Evolutionary conservation across 2,888 invertebrate genomes (phyloP).

Genomic region (Rhyacophila evoluta): DNA sequence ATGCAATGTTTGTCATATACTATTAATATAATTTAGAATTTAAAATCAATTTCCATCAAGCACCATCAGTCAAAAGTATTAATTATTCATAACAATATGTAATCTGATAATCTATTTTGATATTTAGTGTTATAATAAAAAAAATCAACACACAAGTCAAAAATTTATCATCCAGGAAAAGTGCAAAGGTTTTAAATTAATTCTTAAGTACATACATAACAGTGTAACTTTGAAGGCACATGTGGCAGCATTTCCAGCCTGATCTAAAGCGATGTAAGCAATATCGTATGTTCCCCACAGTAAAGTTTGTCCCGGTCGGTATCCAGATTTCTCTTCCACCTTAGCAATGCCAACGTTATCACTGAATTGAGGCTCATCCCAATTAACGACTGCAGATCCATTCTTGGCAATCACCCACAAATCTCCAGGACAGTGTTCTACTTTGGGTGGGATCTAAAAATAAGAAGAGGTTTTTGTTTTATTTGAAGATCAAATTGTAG

Average conservation of each 20-base stretch:
- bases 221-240: constrained; percentile 94
- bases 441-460: constrained; percentile 79
- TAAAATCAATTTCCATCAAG: no score
- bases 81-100: no score
- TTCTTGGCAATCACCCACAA: constrained; percentile 94
- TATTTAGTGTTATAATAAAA: neutral
- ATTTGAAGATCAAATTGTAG: no score
- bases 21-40: no score
- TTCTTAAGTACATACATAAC: constrained; percentile 74
- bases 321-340: constrained; percentile 87
- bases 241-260: constrained; percentile 90
- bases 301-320: constrained; percentile 87
- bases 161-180: neutral
- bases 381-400: constrained; percentile 88
- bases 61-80: no score
- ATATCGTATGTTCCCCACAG: constrained; percentile 94
- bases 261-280: constrained; percentile 93
- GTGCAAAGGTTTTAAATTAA: neutral
- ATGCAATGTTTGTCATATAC: no score
- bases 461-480: neutral
- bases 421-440: constrained; percentile 93
- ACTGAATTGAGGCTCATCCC: constrained; percentile 93
- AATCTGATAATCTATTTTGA: no score
- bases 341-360: constrained; percentile 87
- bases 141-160: neutral